Percentiles rank a stretch among this genome's conserved stretches.
These are phyloP conservation scores for Beris chalybata DNA, from an alignment of 2,888 invertebrate genomes.

Conservation along the genomic window DNA sequence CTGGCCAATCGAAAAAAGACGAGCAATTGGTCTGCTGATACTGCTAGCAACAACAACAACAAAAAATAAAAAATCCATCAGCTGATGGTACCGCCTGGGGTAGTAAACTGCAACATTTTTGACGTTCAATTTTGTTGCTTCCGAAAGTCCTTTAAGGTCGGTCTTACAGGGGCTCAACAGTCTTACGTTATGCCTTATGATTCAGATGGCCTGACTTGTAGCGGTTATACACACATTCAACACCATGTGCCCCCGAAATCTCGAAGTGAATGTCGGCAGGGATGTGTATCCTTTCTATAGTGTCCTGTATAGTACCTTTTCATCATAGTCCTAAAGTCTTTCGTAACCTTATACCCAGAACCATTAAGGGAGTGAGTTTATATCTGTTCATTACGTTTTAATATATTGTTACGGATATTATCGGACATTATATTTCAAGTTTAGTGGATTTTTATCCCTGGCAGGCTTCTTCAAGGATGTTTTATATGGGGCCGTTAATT, in stretches of 20 bases:
- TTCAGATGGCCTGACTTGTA: background rate
- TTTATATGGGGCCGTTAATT: conserved; percentile 34
- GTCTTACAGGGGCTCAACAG: conserved; percentile 14
- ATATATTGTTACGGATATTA: conserved; percentile 37
- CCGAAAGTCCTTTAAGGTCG: background rate
- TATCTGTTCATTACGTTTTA: conserved; percentile 35
- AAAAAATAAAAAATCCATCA: conserved; percentile 12
- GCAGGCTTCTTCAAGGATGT: conserved; percentile 24
- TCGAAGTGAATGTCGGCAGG: background rate
- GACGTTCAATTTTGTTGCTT: background rate
- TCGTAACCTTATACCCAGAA: conserved; percentile 15
- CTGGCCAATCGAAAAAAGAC: conserved; percentile 27
- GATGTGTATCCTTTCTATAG: too few species aligned
- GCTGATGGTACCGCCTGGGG: background rate
- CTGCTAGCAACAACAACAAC: background rate
- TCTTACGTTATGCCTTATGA: conserved; percentile 1
- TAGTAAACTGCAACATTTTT: background rate
- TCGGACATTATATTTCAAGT: conserved; percentile 35
- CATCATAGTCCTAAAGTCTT: conserved; percentile 10
- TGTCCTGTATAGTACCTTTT: conserved; percentile 11
- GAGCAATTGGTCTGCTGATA: conserved; percentile 5
- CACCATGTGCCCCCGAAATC: conserved; percentile 16
- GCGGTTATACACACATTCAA: conserved; percentile 11
- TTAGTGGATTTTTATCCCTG: conserved; percentile 33
- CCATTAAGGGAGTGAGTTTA: conserved; percentile 23